Evolutionary conservation across 2,797 vertebrate genomes (phyloP).

Genomic region (Babyrousa celebensis): DNA sequence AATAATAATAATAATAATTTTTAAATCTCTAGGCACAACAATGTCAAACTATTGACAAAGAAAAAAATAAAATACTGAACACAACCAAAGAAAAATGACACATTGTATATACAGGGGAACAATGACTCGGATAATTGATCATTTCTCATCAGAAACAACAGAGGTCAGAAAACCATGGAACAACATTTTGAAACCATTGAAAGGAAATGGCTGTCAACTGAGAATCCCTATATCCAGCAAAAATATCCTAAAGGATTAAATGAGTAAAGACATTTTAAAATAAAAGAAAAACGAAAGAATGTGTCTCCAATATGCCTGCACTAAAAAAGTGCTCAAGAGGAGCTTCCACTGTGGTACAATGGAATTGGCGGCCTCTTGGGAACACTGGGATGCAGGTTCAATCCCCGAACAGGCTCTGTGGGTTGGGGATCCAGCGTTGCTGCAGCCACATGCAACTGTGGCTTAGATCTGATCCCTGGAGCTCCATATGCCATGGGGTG

Average conservation of each 20-base stretch:
- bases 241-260: not conserved
- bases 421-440: no score
- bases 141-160: not conserved
- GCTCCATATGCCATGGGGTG: no score
- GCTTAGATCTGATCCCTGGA: no score
- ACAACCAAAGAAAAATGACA: not conserved
- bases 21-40: not conserved
- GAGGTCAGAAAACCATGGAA: not conserved
- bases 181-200: not conserved
- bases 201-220: not conserved
- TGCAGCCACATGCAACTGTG: no score
- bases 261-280: not conserved
- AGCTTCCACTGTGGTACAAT: no score
- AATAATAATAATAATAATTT: not conserved
- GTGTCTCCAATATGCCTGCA: not conserved
- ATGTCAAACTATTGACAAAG: not conserved
- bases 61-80: not conserved
- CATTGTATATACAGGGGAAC: not conserved
- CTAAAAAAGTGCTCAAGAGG: not conserved
- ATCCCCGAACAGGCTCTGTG: no score
- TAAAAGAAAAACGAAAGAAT: not conserved
- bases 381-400: no score
- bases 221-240: conserved; percentile 2
- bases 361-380: no score
- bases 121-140: not conserved